Base-by-base conservation (phyloP, 2,113 vertebrate species). In the Candoia aspera region DNA sequence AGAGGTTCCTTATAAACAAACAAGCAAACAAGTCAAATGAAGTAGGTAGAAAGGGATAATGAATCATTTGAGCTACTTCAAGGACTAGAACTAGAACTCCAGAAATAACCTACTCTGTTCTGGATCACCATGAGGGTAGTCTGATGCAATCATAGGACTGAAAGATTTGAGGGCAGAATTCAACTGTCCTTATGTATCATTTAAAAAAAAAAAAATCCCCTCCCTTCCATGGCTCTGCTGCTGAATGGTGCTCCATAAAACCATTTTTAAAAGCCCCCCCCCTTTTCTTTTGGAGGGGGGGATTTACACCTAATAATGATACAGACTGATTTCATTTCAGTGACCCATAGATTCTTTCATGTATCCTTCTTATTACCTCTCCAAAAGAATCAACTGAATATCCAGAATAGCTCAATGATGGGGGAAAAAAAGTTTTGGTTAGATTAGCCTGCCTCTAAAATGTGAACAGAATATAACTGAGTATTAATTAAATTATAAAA, bases 401-500 rank as follows among this genome's bases (percentile, higher is more conserved):
- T 13, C 23, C 23, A 93, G 85, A 92, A 90, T 54, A 15, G 3
- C 33, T 37, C 11, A 0, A 73, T 49, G 23, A 37, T 0, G 0
- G 84, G 0, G 4, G 1, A 64, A 42, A 91, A 92, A 58, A 0
- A 49, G 15, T 33, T 79, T 84, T 10, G 58, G 42, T 92, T 49
- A 29, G n/a, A 33, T 60, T 91, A 19, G 1, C 62, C 0, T 0
- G n/a, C 55, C 33, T 91, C 10, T 84, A 92, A 89, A 2, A n/a
- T 9, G 53, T 0, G 60, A 62, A 19, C 87, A 15, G 4, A 64
- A 29, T 86, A 49, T 83, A 87, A 4, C 1, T 91, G 33, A 55
- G 1, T 91, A 68, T 57, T 93, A 93, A 91, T 1, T 86, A 87
- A 26, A 46, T 24, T 58, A 89, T 26, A 89, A 26, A 88, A 90